Conservation (phyloP, 2,888 invertebrate genomes). For the Biston stratarius region DNA sequence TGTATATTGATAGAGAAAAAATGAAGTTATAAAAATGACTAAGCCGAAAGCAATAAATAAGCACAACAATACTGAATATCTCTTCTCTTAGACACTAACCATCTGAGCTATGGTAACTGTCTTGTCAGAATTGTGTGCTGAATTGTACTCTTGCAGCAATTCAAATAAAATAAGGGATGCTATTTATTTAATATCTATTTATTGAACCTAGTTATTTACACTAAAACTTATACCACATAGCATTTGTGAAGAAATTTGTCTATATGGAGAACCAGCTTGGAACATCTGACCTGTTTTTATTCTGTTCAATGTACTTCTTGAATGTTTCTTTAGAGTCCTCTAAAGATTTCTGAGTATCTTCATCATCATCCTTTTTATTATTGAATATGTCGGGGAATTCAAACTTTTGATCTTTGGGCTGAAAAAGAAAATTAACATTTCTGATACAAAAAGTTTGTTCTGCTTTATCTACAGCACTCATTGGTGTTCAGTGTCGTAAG, state of each 20-base stretch:
- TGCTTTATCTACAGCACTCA: background rate
- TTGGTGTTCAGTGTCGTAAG: too few species aligned
- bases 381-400: slow-evolving; percentile 92
- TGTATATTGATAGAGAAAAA: too few species aligned
- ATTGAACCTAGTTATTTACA: slow-evolving; percentile 20
- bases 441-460: background rate
- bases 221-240: slow-evolving; percentile 5
- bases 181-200: slow-evolving; percentile 4
- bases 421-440: slow-evolving; percentile 9
- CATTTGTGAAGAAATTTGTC: background rate
- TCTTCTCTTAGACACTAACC: too few species aligned
- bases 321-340: slow-evolving; percentile 88
- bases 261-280: slow-evolving; percentile 93
- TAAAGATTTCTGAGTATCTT: slow-evolving; percentile 86
- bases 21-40: too few species aligned
- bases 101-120: background rate
- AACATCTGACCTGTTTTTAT: slow-evolving; percentile 89
- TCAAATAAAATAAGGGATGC: background rate
- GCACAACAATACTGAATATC: too few species aligned
- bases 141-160: background rate
- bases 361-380: slow-evolving; percentile 80
- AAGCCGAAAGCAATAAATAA: too few species aligned
- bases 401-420: slow-evolving; percentile 91
- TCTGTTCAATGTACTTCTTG: slow-evolving; percentile 87
- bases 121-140: background rate